phyloP scores from a whole-genome alignment of 2,888 invertebrate genomes.

The Adelphocoris suturalis region DNA sequence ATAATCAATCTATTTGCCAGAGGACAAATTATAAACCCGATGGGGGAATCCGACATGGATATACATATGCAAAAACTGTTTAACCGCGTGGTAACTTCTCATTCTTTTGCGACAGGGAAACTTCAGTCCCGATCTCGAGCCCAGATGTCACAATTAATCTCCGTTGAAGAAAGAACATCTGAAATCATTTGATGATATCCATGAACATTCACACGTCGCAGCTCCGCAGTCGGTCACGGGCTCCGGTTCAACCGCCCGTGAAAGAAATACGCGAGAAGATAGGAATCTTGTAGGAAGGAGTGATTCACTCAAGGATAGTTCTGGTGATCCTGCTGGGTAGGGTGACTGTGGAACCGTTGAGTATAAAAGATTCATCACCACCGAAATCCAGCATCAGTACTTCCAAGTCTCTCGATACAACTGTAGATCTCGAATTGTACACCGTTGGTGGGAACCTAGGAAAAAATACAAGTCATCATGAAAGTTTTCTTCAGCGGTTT shows the following conservation, averaged over 20 bases:
- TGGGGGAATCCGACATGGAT: too few species aligned
- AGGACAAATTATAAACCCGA: too few species aligned
- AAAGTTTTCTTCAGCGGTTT: not conserved
- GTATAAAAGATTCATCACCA: not conserved
- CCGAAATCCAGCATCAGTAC: slow-evolving; percentile 6
- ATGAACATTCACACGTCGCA: not conserved
- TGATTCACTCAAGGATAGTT: slow-evolving; percentile 7
- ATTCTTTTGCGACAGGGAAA: too few species aligned
- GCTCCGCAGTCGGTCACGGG: slow-evolving; percentile 16
- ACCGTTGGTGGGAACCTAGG: too few species aligned
- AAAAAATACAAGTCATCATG: not conserved
- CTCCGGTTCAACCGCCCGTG: not conserved
- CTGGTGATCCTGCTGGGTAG: not conserved
- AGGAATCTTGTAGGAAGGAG: not conserved
- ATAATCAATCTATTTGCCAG: too few species aligned
- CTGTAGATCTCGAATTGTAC: not conserved
- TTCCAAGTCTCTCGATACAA: not conserved
- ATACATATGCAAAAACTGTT: too few species aligned
- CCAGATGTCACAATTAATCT: too few species aligned
- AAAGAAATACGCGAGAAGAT: not conserved
- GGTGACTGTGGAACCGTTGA: not conserved
- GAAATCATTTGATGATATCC: too few species aligned
- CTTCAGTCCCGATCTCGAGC: too few species aligned
- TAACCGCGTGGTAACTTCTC: too few species aligned
- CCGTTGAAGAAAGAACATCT: too few species aligned